Evolutionary conservation across 2,888 invertebrate genomes (phyloP).

Genomic region (Cephus spinipes): DNA sequence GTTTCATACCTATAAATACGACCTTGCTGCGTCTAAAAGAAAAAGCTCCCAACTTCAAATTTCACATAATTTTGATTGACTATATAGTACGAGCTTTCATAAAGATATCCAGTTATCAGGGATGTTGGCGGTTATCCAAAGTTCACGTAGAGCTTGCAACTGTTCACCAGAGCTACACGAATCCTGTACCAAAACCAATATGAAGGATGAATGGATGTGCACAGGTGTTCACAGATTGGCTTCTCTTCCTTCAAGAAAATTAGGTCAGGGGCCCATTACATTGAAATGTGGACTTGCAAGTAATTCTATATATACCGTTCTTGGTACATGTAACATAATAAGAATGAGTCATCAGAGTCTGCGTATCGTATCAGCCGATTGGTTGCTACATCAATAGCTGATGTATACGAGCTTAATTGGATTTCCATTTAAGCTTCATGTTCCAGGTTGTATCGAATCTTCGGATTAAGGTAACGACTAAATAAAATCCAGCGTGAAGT

Average conservation of each 20-base stretch:
- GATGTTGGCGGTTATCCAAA: background rate
- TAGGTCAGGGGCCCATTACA: background rate
- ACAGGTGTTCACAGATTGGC: background rate
- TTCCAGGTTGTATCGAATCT: background rate
- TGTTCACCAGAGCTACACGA: background rate
- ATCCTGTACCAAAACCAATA: background rate
- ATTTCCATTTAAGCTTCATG: background rate
- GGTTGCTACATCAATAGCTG: background rate
- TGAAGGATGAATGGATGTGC: background rate
- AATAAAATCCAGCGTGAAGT: background rate
- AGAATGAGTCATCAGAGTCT: background rate
- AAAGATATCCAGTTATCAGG: background rate
- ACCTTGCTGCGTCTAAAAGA: background rate
- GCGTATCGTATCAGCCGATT: background rate
- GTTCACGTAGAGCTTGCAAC: background rate
- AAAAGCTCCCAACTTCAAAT: background rate
- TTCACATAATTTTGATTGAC: background rate
- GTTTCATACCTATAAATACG: background rate
- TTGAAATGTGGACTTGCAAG: background rate
- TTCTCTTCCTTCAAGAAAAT: background rate
- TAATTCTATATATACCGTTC: background rate
- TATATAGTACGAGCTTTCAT: background rate
- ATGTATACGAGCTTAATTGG: background rate
- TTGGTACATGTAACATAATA: background rate
- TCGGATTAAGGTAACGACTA: background rate